Conservation (phyloP, 2,797 vertebrate genomes). For the Pristis pectinata region DNA sequence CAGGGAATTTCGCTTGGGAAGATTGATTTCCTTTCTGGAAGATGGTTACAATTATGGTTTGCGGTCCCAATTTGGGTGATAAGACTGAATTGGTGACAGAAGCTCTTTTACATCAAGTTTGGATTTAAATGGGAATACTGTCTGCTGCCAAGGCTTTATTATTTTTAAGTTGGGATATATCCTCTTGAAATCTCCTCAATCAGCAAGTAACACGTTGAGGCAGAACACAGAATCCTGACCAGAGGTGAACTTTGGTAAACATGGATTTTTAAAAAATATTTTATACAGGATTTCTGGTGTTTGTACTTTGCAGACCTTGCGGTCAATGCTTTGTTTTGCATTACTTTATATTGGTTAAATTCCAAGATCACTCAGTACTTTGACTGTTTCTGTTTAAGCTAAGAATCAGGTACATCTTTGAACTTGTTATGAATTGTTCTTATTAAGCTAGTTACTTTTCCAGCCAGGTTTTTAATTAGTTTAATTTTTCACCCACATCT, state of each 20-base stretch:
- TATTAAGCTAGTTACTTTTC: neutral
- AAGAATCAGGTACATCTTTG: neutral
- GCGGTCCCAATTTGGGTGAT: too few relatives aligned
- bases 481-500: neutral
- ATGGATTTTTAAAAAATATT: neutral
- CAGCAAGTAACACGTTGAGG: neutral
- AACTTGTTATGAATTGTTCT: neutral
- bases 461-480: neutral
- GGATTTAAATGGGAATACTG: too few relatives aligned
- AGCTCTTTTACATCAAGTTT: too few relatives aligned
- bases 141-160: too few relatives aligned
- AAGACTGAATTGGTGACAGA: too few relatives aligned
- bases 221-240: neutral
- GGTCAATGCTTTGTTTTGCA: slow-evolving; percentile 7
- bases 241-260: neutral
- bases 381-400: neutral
- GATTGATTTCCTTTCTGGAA: too few relatives aligned
- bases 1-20: too few relatives aligned
- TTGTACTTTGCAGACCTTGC: neutral
- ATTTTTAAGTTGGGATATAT: too few relatives aligned
- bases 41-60: too few relatives aligned
- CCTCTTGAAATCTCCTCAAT: too few relatives aligned
- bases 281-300: slow-evolving; percentile 31
- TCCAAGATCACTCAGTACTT: neutral
- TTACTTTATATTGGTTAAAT: neutral